Evolutionary conservation across 2,888 invertebrate genomes (phyloP).

Genomic region (Pheosia gnoma): DNA sequence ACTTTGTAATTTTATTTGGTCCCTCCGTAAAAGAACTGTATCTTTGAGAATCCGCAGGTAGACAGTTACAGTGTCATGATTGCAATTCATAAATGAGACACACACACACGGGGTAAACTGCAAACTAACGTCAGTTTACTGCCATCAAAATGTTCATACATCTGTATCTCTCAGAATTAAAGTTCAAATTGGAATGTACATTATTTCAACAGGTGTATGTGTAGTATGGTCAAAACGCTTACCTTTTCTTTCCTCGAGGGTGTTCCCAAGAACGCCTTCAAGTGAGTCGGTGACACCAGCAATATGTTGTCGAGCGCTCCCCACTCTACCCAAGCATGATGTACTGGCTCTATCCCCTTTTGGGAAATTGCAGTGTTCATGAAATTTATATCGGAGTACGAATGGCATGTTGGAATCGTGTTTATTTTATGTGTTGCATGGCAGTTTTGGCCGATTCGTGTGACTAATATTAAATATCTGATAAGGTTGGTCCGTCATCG

Average conservation of each 20-base stretch:
- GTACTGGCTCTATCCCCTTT: constrained; percentile 23
- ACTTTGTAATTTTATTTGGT: not conserved
- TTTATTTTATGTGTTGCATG: constrained; percentile 22
- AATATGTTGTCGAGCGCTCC: constrained; percentile 21
- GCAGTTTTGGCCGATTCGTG: constrained; percentile 3
- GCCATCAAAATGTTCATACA: not conserved
- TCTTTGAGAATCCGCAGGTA: not conserved
- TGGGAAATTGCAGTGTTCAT: constrained; percentile 30
- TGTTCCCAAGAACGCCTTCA: constrained; percentile 25
- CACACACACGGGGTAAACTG: constrained; percentile 7
- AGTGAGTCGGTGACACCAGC: constrained; percentile 30
- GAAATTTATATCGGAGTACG: constrained; percentile 22
- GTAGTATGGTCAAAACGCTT: constrained; percentile 8
- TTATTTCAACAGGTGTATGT: not conserved
- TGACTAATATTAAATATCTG: not conserved
- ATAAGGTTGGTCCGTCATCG: not conserved
- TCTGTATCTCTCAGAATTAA: not conserved
- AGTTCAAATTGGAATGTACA: constrained; percentile 6
- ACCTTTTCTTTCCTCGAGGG: constrained; percentile 25
- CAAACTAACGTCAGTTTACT: constrained; percentile 7
- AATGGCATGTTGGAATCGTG: constrained; percentile 14
- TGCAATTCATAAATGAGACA: constrained; percentile 24
- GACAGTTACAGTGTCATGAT: constrained; percentile 9
- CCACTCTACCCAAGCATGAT: constrained; percentile 21
- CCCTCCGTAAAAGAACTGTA: not conserved